phyloP scores from a whole-genome alignment of 2,888 invertebrate species.

The Zeuzera pyrina region DNA sequence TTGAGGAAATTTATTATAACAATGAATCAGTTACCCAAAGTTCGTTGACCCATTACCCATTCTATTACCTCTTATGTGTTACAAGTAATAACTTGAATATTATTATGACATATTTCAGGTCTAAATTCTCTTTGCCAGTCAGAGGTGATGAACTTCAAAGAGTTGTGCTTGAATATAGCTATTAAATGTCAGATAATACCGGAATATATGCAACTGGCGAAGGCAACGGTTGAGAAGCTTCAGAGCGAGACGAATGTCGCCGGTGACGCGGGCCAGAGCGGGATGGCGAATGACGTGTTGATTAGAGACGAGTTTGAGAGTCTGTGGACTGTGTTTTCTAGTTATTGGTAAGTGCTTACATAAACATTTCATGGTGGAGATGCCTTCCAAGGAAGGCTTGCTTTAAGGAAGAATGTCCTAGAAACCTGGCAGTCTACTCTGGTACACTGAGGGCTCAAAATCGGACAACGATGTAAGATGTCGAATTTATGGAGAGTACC shows the following conservation, averaged over 20 bases:
- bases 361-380: too few species aligned
- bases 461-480: too few species aligned
- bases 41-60: too few species aligned
- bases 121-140: constrained; percentile 38
- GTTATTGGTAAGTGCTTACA: constrained; percentile 46
- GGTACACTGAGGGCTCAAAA: too few species aligned
- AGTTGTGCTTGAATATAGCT: constrained; percentile 50
- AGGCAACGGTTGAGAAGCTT: constrained; percentile 42
- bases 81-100: too few species aligned
- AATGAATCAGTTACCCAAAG: too few species aligned
- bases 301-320: constrained; percentile 53
- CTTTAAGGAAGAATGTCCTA: too few species aligned
- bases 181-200: constrained; percentile 59
- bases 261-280: constrained; percentile 16
- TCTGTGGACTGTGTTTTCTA: constrained; percentile 54
- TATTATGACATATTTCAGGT: constrained; percentile 33
- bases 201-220: constrained; percentile 60
- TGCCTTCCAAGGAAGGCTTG: too few species aligned
- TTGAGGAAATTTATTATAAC: too few species aligned
- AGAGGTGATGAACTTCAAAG: constrained; percentile 49
- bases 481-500: too few species aligned
- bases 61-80: too few species aligned
- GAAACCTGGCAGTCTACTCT: too few species aligned
- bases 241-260: constrained; percentile 16
- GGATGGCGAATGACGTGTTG: constrained; percentile 15